These are phyloP conservation scores for Idris sp. DNA, from an alignment of 1,140 invertebrate species.

Conservation along the genomic window DNA sequence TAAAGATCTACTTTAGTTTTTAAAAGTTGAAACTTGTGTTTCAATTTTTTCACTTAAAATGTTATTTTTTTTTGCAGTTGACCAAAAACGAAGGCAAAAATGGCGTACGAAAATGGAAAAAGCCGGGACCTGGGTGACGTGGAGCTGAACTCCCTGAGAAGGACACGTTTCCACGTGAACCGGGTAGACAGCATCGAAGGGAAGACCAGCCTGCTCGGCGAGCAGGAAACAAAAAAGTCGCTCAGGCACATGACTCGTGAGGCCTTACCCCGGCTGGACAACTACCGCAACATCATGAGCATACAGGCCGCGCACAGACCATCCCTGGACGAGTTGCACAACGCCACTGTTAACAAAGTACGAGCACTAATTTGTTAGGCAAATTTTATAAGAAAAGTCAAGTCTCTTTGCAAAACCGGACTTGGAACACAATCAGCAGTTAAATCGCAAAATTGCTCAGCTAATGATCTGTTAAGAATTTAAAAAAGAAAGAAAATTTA, in stretches of 20 bases:
- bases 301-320: constrained; percentile 92
- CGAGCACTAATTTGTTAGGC: constrained; percentile 51
- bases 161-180: constrained; percentile 81
- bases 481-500: no score
- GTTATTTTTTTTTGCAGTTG: constrained; percentile 37
- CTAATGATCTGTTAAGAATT: no score
- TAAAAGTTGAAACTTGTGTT: no score
- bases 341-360: constrained; percentile 89
- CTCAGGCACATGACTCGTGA: constrained; percentile 92
- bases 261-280: constrained; percentile 92
- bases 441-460: no score
- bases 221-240: constrained; percentile 75
- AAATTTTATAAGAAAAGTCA: constrained; percentile 14
- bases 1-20: no score
- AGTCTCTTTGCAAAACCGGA: no score
- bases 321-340: constrained; percentile 95
- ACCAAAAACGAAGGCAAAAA: no score
- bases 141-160: constrained; percentile 71
- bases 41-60: no score
- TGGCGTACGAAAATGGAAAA: constrained; percentile 73
- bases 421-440: no score
- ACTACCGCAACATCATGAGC: constrained; percentile 95
- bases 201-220: constrained; percentile 73
- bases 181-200: constrained; percentile 78
- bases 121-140: constrained; percentile 68